Evolutionary conservation across 2,113 vertebrate species (phyloP).

Genomic region (Platanista minor): DNA sequence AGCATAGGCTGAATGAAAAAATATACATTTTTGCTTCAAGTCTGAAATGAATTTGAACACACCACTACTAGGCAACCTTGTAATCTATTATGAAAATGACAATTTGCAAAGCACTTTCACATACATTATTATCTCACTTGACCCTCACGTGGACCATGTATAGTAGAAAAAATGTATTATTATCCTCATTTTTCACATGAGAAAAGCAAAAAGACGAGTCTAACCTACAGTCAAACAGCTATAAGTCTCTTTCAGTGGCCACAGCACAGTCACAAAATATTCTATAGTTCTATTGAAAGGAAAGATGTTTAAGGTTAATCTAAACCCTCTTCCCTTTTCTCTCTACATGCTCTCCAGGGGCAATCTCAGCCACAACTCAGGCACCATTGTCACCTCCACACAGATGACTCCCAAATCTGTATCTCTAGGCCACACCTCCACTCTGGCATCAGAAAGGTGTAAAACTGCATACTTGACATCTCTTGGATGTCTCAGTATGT

Average conservation of each 20-base stretch:
- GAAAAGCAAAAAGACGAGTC: neutral
- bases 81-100: constrained; percentile 1
- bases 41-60: constrained; percentile 30
- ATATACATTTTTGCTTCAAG: neutral
- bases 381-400: neutral
- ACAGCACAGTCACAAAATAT: neutral
- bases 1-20: constrained; percentile 27
- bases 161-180: neutral
- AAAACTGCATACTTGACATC: neutral
- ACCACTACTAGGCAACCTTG: neutral
- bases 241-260: neutral
- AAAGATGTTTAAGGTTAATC: neutral
- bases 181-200: neutral
- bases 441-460: neutral
- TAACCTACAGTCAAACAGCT: neutral
- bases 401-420: neutral
- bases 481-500: neutral
- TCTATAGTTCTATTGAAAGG: neutral
- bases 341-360: too few relatives aligned
- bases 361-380: neutral
- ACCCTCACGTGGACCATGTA: neutral
- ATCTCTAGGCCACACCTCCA: neutral
- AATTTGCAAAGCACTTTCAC: neutral
- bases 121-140: neutral
- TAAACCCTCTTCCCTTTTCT: neutral